A percentile compares a stretch with the other conserved stretches of the same genome.
Evolutionary conservation across 2,113 vertebrate genomes (phyloP).

Genomic region (Aptenodytes forsteri): DNA sequence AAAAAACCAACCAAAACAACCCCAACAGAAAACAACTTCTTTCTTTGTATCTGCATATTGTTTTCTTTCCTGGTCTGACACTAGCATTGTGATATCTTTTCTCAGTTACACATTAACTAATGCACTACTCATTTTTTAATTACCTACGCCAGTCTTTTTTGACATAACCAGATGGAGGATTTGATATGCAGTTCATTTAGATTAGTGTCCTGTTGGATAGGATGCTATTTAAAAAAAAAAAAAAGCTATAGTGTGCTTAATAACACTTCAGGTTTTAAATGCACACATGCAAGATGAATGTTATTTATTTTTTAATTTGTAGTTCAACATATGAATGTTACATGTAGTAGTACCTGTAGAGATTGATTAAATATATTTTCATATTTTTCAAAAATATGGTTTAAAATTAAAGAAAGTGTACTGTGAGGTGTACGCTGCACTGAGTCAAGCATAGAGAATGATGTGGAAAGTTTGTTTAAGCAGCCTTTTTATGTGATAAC

Average conservation of each 20-base stretch:
- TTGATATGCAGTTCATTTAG: not conserved
- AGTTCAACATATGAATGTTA: not conserved
- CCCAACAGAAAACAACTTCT: not conserved
- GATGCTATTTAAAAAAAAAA: not conserved
- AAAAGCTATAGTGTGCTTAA: not conserved
- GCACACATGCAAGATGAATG: not conserved
- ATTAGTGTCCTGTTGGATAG: not conserved
- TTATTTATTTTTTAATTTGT: not conserved
- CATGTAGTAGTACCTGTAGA: not conserved
- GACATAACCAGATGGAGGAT: not conserved
- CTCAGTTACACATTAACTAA: not conserved
- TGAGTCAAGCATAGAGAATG: not conserved
- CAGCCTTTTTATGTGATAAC: not conserved
- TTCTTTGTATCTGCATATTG: not conserved
- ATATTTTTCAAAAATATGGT: not conserved
- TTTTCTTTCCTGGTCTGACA: not conserved
- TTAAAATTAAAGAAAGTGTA: not conserved
- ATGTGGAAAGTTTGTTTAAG: not conserved
- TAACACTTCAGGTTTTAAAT: not conserved
- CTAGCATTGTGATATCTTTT: not conserved
- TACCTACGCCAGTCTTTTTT: not conserved
- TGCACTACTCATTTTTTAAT: not conserved
- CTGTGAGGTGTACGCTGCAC: not conserved
- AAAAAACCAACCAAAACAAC: not conserved
- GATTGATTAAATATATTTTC: not conserved